Evolutionary conservation across 2,888 invertebrate species (phyloP), one percentile per base, ranked within the genome.

Genomic region (Monopis laevigella): DNA sequence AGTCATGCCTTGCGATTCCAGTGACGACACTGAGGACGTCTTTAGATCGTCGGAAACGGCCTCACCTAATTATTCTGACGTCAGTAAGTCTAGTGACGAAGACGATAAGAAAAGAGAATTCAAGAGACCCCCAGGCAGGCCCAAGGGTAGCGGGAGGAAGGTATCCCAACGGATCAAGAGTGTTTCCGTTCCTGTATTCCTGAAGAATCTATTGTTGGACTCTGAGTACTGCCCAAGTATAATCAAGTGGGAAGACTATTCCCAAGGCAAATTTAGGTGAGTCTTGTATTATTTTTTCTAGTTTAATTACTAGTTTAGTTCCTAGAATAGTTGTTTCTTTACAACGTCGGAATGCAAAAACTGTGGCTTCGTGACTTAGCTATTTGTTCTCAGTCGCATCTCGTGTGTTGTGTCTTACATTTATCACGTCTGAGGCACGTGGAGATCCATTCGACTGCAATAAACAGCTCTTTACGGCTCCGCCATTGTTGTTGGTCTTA

Each of bases 211-310:
- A 19, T 74, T 96, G 42, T 83, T 88, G 45, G 87, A 92, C 59
- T 84, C 87, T 2, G 78, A 85, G 45, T 89, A 88, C 49, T 92
- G 92, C 58, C 93, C 93, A 0, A 86, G 87, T 39, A 84, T 93
- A 48, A 93, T 95, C 53, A 88, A 90, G 62, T 95, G 95, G 94
- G 94, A 94, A 62, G 88, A 94, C 62, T 86, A 89, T 55, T 84
- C 87, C 19, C 86, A 88, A 50, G 94, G 93, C 6, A 89, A 90
- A 51, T 96, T 96, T 73, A 87, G 81, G 82, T 82, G 51, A 71
- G 78, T 64, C 49, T 39, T 39, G n/a, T n/a, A 12, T 24, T 19
- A 39, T 16, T 26, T 26, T 4, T 26, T 16, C 24, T 14, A 26
- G 12, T 26, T 10, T 29, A 39, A 40, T 40, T 19, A 40, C 40